Base-by-base conservation (phyloP, 2,888 invertebrate genomes). In the Noctua comes region DNA sequence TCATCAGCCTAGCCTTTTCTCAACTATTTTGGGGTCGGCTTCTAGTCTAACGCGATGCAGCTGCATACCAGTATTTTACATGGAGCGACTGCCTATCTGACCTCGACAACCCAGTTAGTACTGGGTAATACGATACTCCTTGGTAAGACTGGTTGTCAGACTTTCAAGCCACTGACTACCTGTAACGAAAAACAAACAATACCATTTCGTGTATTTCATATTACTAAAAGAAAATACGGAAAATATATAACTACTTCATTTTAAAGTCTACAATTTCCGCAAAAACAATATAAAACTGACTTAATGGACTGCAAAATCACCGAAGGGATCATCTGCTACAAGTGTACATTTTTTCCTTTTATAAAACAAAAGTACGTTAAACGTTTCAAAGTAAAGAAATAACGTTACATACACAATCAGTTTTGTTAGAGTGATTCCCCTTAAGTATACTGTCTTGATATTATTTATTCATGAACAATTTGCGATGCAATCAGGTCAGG, bases 401-500 rank as follows among this genome's bases (percentile, higher is more conserved):
- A 73, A 79, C 79, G 78, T 86, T 84, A 83, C 84, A 83, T 80
- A 77, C 77, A 86, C 80, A 86, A 84, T 86, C 86, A 88, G 78
- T 85, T 86, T 87, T 80, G 74, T 77, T 73, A 74, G 69, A 87
- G 83, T 81, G 84, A 89, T 90, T 90, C 90, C 88, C 91, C 92
- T 93, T 93, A 94, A 94, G 91, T 89, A 91, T 90, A 91, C 93
- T 93, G 91, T 92, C 91, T 91, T 89, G 89, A 90, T 94, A 95
- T 96, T 96, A 96, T 95, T 95, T 96, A 96, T 96, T 96, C 96
- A 96, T 96, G 96, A 96, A 95, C 95, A 96, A 96, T 96, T 96
- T 96, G 94, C 92, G 94, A 95, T 95, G 95, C 95, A 96, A 96
- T 96, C 95, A 95, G 95, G 95, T 95, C 94, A 95, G 93, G 93